Evolutionary conservation across 2,888 invertebrate genomes (phyloP).

Genomic region (Alsophila aescularia): DNA sequence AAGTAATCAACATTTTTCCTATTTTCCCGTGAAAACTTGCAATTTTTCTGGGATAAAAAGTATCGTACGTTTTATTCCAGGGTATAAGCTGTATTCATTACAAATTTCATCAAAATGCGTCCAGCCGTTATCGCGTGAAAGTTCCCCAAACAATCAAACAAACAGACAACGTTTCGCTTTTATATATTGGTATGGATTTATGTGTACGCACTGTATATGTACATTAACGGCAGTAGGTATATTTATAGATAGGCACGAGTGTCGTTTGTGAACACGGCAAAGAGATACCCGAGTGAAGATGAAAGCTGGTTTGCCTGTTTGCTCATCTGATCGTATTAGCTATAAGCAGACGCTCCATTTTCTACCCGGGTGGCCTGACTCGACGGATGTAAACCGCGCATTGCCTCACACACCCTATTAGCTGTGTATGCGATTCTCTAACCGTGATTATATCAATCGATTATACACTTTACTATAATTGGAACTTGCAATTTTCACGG

Average conservation of each 20-base stretch:
- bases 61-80: too few species aligned
- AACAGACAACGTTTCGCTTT: too few species aligned
- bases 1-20: too few species aligned
- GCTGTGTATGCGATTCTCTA: constrained; percentile 63
- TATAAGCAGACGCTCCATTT: constrained; percentile 78
- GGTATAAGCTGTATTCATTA: too few species aligned
- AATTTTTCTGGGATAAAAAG: too few species aligned
- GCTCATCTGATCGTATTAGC: constrained; percentile 82
- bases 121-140: too few species aligned
- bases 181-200: background rate
- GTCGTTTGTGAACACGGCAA: constrained; percentile 50
- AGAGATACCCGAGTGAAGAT: constrained; percentile 79
- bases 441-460: constrained; percentile 49
- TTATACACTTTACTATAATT: constrained; percentile 38
- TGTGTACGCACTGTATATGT: constrained; percentile 7
- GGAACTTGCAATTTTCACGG: background rate
- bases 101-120: too few species aligned
- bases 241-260: constrained; percentile 17
- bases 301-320: constrained; percentile 80
- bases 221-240: too few species aligned
- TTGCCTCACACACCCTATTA: constrained; percentile 70
- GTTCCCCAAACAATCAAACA: too few species aligned
- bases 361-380: constrained; percentile 74
- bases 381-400: constrained; percentile 74
- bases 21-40: too few species aligned